Base-by-base conservation (phyloP, 2,888 invertebrate species). In the Eupithecia abbreviata region DNA sequence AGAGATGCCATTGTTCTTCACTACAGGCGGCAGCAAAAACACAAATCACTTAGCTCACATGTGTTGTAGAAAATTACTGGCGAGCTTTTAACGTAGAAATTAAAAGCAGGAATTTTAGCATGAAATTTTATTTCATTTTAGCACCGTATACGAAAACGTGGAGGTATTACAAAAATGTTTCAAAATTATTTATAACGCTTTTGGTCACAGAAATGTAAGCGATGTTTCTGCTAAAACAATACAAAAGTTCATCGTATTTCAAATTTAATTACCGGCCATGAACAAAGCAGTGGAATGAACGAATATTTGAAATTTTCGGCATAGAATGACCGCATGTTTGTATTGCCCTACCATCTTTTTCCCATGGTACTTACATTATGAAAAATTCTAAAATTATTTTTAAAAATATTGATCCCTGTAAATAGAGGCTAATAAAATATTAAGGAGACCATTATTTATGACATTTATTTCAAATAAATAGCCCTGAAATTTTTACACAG, bases 51-150 rank as follows among this genome's bases (percentile, higher is more conserved):
- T 74, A 65, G 72, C 66, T 71, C 47, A 10, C n/a, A 55, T 51
- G 62, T 69, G 42, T 74, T 51, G 67, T 68, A 58, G 72, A 79
- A 76, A 75, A 82, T 76, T 55, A 62, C 62, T 9, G 18, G 74
- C 72, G 67, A 58, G 74, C 71, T 76, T 76, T 82, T 77, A 68
- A 79, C 77, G 74, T 55, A 66, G 62, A 82, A 76, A 82, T 82
- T 80, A 80, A 80, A 82, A 79, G 66, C 62, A 15, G 74, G 72
- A 77, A 77, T 80, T 79, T 79, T 75, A 77, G 74, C 68, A 75
- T 55, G 71, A 30, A 72, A 75, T 79, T 78, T 76, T 75, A 74
- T 78, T 78, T 76, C 71, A 78, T 78, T 78, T 72, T 76, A 69
- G 73, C 78, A 49, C 68, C 77, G 71, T 75, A 77, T 75, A 73